Percentiles rank a stretch among this genome's conserved stretches.
phyloP scores from a whole-genome alignment of 2,888 invertebrate species.

The Dyspetes luteomarginatus region DNA sequence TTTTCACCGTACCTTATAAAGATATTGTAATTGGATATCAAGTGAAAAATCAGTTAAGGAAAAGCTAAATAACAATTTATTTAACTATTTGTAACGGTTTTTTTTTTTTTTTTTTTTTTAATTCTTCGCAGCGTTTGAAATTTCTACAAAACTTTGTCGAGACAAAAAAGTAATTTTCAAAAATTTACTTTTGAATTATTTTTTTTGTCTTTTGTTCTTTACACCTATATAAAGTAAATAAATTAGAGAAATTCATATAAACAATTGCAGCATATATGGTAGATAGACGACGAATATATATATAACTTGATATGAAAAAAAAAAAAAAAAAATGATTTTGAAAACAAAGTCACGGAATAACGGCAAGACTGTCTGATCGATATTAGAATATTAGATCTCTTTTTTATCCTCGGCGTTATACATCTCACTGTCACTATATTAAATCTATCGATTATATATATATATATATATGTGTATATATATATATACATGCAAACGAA shows the following conservation, averaged over 20 bases:
- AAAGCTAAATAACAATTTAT: not conserved
- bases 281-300: not conserved
- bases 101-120: too few species aligned
- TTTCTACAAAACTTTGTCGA: not conserved
- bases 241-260: not conserved
- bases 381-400: conserved; percentile 79
- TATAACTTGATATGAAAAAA: not conserved
- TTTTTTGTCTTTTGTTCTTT: not conserved
- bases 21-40: not conserved
- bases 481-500: conserved; percentile 79
- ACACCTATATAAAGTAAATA: not conserved
- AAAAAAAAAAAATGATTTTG: not conserved
- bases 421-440: conserved; percentile 83
- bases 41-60: not conserved
- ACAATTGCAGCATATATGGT: not conserved
- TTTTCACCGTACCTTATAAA: not conserved
- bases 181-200: not conserved
- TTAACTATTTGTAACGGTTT: too few species aligned
- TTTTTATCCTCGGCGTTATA: conserved; percentile 82
- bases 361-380: conserved; percentile 20
- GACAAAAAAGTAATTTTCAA: not conserved
- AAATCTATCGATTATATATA: conserved; percentile 80
- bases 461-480: conserved; percentile 80
- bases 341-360: conserved; percentile 3
- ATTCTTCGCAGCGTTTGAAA: too few species aligned